Evolutionary conservation across 2,113 vertebrate species (phyloP).

Genomic region (Serinus canaria): DNA sequence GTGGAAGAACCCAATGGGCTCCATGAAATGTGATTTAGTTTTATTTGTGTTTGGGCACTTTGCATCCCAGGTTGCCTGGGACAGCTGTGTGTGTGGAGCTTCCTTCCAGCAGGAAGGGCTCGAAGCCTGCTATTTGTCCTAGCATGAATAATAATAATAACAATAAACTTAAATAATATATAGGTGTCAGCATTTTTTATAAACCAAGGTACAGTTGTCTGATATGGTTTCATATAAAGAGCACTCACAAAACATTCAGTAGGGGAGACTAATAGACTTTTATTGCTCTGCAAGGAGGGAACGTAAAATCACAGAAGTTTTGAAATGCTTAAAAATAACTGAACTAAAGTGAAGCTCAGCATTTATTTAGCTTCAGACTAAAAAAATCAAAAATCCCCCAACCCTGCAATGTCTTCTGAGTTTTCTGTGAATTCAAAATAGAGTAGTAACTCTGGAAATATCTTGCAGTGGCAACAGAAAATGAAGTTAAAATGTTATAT

Average conservation of each 20-base stretch:
- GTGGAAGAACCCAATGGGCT: background rate
- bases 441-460: background rate
- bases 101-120: background rate
- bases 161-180: constrained; percentile 35
- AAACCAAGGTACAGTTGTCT: background rate
- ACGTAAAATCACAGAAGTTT: constrained; percentile 41
- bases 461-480: constrained; percentile 2
- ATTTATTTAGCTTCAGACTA: constrained; percentile 34
- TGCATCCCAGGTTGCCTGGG: background rate
- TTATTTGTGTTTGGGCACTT: background rate
- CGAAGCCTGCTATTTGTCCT: background rate
- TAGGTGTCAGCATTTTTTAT: background rate
- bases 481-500: background rate
- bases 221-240: background rate
- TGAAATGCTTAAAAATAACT: constrained; percentile 56
- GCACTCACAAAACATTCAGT: background rate
- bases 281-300: constrained; percentile 10
- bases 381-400: background rate
- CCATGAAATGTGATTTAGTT: background rate
- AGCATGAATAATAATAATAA: background rate
- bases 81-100: background rate
- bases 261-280: background rate
- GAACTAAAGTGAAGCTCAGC: constrained; percentile 49
- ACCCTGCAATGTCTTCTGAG: background rate
- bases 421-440: constrained; percentile 22